Evolutionary conservation across 2,113 vertebrate genomes (phyloP).

Genomic region (Stigmatopora argus): DNA sequence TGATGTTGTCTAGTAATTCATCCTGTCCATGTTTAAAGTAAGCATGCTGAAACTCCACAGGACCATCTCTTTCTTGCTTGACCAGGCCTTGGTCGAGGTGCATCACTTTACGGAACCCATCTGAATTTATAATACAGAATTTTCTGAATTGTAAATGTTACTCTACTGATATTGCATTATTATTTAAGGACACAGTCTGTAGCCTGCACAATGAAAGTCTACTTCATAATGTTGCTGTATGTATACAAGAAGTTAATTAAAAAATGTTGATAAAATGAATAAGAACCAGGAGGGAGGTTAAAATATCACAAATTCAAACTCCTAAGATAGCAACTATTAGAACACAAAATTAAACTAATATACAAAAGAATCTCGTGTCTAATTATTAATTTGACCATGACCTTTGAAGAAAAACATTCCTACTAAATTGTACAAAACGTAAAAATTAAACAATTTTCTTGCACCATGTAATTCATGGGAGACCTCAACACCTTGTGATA

Average conservation of each 20-base stretch:
- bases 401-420: no score
- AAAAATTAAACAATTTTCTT: no score
- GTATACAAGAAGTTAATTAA: no score
- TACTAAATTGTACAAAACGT: no score
- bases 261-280: neutral
- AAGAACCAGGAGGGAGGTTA: neutral
- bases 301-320: neutral
- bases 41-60: slow-evolving; percentile 91
- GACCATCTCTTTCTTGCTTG: slow-evolving; percentile 87
- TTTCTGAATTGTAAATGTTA: neutral
- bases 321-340: no score
- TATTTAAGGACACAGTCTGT: neutral
- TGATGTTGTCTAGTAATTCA: slow-evolving; percentile 90
- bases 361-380: neutral
- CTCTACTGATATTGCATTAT: neutral
- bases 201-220: neutral
- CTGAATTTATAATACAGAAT: slow-evolving; percentile 53
- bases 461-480: no score
- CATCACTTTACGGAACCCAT: slow-evolving; percentile 95
- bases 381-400: neutral
- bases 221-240: neutral
- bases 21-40: slow-evolving; percentile 92
- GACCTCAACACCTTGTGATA: no score
- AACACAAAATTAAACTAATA: neutral
- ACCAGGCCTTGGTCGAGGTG: slow-evolving; percentile 88